Evolutionary conservation across 1,140 invertebrate species (phyloP), one percentile per base, ranked within the genome.

Genomic region (Aethina tumida): DNA sequence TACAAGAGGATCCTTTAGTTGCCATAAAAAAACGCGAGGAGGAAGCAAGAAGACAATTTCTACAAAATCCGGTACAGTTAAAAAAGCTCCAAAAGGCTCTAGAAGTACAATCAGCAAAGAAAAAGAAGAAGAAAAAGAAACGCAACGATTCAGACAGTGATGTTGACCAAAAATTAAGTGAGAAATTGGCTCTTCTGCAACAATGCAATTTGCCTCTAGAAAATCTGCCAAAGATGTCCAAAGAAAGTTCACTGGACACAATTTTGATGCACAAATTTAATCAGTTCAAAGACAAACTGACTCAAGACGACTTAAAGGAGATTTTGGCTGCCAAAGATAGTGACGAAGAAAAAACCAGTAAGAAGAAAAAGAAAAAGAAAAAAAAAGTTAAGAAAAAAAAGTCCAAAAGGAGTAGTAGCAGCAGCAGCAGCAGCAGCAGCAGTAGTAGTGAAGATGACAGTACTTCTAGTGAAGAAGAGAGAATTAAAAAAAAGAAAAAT

Each of bases 61-160:
- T 93, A 5, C 81, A 88, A 49, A 95, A 94, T 74, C 89, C 90
- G n/a, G 72, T 93, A 0, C 88, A 87, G 62, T 65, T 92, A 44
- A 87, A 88, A 50, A 78, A 84, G 62, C 59, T 93, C 1, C 75
- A 87, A 55, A 73, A 84, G 53, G 65, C 89, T 52, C 73, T 92
- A 48, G 66, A 75, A 57, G 65, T 63, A 35, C 70, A 77, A 50
- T 62, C 74, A 52, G 48, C 64, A 50, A 63, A 70, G 56, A 62
- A 66, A 32, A 51, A 65, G 46, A 55, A 60, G 51, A 73, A 69
- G 17, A 73, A 74, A 53, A 48, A 60, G 1, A 73, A 75, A 43
- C 68, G 67, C 9, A 33, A 14, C 25, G 61, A 63, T 30, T 35
- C 32, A 36, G 58, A 59, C 16, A 56, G 59, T 26, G 63, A 69